phyloP scores from a whole-genome alignment of 2,888 invertebrate species.

The Andrena marginata region DNA sequence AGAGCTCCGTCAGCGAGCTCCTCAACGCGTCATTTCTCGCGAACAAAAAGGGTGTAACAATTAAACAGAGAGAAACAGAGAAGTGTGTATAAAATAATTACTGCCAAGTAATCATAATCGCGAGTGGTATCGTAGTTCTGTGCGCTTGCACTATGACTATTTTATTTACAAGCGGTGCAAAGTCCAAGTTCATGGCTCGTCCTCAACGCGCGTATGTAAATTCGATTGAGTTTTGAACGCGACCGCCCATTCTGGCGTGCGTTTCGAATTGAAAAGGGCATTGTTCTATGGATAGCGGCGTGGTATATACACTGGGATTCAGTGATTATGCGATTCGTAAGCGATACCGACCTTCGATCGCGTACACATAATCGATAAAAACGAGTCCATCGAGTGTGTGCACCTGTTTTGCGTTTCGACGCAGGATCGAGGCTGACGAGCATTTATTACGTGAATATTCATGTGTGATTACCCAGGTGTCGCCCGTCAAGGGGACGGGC shows the following conservation, averaged over 20 bases:
- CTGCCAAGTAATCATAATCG: slow-evolving; percentile 10
- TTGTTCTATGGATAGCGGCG: background rate
- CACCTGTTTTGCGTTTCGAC: slow-evolving; percentile 6
- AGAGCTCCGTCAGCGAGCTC: background rate
- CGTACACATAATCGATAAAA: slow-evolving; percentile 34
- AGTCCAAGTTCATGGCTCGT: slow-evolving; percentile 5
- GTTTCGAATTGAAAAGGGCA: background rate
- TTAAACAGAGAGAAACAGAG: background rate
- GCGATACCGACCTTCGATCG: slow-evolving; percentile 25
- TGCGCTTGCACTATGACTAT: background rate
- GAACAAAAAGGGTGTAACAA: background rate
- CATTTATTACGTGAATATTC: background rate
- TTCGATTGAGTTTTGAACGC: background rate
- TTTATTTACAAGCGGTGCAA: background rate
- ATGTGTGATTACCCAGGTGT: no score
- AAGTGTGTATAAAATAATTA: slow-evolving; percentile 1
- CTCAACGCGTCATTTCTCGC: background rate
- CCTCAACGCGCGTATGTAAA: background rate
- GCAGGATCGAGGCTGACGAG: background rate
- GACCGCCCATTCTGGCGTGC: background rate
- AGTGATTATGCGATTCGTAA: slow-evolving; percentile 25
- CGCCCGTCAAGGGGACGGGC: no score
- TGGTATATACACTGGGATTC: background rate
- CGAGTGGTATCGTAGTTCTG: background rate
- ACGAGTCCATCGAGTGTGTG: background rate